phyloP scores from a whole-genome alignment of 2,888 invertebrate genomes.

The Lumbricus terrestris region DNA sequence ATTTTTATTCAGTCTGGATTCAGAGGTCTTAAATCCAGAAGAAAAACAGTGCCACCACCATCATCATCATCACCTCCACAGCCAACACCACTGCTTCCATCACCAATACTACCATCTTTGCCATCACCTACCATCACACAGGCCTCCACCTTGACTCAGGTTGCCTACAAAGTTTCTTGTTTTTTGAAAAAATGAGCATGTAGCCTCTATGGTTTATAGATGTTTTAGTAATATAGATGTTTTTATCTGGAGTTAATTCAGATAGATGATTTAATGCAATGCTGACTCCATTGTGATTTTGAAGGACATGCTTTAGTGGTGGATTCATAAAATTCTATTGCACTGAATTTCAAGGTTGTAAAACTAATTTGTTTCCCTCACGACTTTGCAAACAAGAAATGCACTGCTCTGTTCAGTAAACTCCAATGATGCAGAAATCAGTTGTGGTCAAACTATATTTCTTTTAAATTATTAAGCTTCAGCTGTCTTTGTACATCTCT shows the following conservation, averaged over 20 bases:
- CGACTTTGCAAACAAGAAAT: too few species aligned
- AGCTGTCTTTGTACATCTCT: background rate
- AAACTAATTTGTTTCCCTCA: too few species aligned
- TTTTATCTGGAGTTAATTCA: too few species aligned
- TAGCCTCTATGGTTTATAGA: too few species aligned
- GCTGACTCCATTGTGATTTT: too few species aligned
- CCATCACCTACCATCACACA: constrained; percentile 5
- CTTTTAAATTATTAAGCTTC: too few species aligned
- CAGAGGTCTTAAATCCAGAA: constrained; percentile 40
- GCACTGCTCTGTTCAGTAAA: background rate
- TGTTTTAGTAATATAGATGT: too few species aligned
- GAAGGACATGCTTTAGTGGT: too few species aligned
- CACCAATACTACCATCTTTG: background rate
- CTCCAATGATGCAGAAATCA: background rate
- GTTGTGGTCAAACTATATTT: background rate
- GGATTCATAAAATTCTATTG: too few species aligned
- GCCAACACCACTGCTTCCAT: constrained; percentile 8
- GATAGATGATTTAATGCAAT: too few species aligned
- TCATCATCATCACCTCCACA: background rate
- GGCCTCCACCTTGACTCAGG: background rate
- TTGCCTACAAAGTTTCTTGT: background rate
- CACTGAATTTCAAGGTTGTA: too few species aligned
- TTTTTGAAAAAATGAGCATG: background rate
- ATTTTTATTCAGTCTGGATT: constrained; percentile 47
- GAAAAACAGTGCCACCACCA: constrained; percentile 12